phyloP scores from a whole-genome alignment of 2,797 vertebrate species.

The Vultur gryphus region DNA sequence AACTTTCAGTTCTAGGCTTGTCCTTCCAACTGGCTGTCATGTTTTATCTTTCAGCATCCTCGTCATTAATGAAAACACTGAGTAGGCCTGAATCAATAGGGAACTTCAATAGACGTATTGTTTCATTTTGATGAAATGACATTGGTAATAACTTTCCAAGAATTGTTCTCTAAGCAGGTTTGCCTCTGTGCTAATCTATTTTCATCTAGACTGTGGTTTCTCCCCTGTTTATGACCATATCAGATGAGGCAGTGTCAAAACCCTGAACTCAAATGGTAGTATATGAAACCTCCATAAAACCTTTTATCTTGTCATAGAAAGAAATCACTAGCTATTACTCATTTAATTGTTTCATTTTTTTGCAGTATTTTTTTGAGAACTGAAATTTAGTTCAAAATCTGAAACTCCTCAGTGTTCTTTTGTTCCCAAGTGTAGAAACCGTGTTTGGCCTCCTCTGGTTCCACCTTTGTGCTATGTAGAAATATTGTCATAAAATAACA shows the following conservation, averaged over 20 bases:
- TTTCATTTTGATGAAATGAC: background rate
- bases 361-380: background rate
- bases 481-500: background rate
- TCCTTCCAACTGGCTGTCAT: background rate
- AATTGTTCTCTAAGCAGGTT: background rate
- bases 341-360: background rate
- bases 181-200: background rate
- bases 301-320: background rate
- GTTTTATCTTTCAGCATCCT: background rate
- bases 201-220: background rate
- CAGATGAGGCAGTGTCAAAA: background rate
- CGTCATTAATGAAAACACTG: background rate
- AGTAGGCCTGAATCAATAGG: background rate
- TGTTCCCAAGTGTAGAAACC: background rate
- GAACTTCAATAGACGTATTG: background rate
- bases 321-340: background rate
- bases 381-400: background rate
- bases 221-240: background rate
- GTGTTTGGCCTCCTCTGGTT: background rate
- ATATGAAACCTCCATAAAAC: background rate
- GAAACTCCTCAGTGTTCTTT: background rate
- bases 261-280: background rate
- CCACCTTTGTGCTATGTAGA: background rate
- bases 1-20: background rate
- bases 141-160: background rate